Conservation (phyloP, 2,888 invertebrate species). For the Xanthorhoe designata region DNA sequence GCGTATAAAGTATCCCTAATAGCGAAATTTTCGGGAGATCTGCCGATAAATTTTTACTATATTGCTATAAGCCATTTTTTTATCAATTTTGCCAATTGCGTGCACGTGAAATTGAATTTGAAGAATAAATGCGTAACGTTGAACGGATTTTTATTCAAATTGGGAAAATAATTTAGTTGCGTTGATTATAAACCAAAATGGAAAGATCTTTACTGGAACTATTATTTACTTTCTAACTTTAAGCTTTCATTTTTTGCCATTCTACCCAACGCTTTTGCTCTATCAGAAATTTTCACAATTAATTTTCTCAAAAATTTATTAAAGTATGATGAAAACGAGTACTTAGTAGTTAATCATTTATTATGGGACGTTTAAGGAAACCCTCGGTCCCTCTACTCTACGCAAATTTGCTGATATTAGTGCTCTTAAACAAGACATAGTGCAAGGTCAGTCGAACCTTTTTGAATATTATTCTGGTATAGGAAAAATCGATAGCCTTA, state of each 20-base stretch:
- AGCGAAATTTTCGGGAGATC: constrained; percentile 35
- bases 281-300: too few species aligned
- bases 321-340: too few species aligned
- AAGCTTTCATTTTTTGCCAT: background rate
- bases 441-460: constrained; percentile 49
- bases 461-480: constrained; percentile 5
- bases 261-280: background rate
- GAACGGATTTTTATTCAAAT: background rate
- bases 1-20: constrained; percentile 41
- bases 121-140: background rate
- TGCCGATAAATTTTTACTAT: constrained; percentile 27
- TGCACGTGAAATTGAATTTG: background rate
- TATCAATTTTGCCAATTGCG: background rate
- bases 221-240: background rate
- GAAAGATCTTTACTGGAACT: too few species aligned
- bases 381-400: constrained; percentile 46
- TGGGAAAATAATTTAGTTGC: too few species aligned
- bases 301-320: too few species aligned
- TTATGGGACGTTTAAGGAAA: constrained; percentile 45
- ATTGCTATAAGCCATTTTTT: constrained; percentile 13
- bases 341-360: too few species aligned
- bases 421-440: constrained; percentile 68
- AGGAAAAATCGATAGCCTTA: too few species aligned
- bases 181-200: too few species aligned
- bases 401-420: constrained; percentile 74